A percentile compares a stretch with the other conserved stretches of the same genome.
These are phyloP conservation scores for Musca domestica DNA, from an alignment of 1,140 invertebrate genomes.

Conservation along the genomic window DNA sequence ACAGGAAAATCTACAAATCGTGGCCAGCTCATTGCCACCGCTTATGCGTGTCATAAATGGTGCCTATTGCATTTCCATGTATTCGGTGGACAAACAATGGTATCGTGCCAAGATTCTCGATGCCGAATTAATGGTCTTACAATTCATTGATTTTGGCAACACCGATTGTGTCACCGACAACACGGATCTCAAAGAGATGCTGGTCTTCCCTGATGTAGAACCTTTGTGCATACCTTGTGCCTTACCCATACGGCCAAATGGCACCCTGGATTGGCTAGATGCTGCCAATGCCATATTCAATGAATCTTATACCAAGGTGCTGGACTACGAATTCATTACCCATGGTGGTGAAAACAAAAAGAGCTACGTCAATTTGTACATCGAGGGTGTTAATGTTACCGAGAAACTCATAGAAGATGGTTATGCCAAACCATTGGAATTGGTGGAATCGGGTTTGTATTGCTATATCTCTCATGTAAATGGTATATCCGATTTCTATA, in stretches of 20 bases:
- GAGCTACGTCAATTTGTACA: slow-evolving; percentile 66
- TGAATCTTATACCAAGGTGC: slow-evolving; percentile 41
- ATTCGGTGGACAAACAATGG: slow-evolving; percentile 72
- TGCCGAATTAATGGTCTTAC: slow-evolving; percentile 68
- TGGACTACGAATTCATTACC: slow-evolving; percentile 58
- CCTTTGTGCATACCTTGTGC: slow-evolving; percentile 64
- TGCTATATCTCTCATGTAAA: slow-evolving; percentile 68
- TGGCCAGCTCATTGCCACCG: slow-evolving; percentile 54
- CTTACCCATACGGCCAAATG: slow-evolving; percentile 64
- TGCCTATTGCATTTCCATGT: slow-evolving; percentile 69
- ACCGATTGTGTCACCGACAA: slow-evolving; percentile 67
- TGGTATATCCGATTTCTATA: slow-evolving; percentile 69
- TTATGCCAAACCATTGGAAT: slow-evolving; percentile 56
- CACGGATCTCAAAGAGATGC: slow-evolving; percentile 61
- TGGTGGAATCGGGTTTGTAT: slow-evolving; percentile 56
- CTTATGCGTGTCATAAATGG: slow-evolving; percentile 61
- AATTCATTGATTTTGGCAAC: slow-evolving; percentile 83
- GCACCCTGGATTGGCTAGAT: slow-evolving; percentile 66
- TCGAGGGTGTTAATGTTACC: slow-evolving; percentile 61
- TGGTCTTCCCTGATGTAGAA: slow-evolving; percentile 56
- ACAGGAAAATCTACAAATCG: slow-evolving; percentile 62
- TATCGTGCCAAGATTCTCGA: slow-evolving; percentile 79
- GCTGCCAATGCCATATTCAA: slow-evolving; percentile 62
- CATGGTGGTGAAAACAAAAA: slow-evolving; percentile 34
- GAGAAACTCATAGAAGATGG: slow-evolving; percentile 61